These are phyloP conservation scores for Pectinophora gossypiella DNA, from an alignment of 1,140 invertebrate genomes.

Conservation along the genomic window DNA sequence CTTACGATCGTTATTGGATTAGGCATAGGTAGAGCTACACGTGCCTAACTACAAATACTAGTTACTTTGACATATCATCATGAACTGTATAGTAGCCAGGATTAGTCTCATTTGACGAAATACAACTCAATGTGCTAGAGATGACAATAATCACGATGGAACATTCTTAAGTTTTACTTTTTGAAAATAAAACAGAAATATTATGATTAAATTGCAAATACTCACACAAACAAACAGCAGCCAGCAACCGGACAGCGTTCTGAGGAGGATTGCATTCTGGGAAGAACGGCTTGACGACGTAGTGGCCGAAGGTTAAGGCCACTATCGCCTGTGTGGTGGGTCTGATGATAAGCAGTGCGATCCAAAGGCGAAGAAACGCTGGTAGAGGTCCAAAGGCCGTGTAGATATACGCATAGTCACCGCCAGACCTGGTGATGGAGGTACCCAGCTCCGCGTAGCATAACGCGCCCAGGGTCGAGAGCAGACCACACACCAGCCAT, in stretches of 20 bases:
- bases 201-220: slow-evolving; percentile 22
- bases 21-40: too few relatives aligned
- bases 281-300: slow-evolving; percentile 90
- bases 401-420: slow-evolving; percentile 92
- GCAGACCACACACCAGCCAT: slow-evolving; percentile 84
- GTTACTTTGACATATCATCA: too few relatives aligned
- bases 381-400: slow-evolving; percentile 92
- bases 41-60: too few relatives aligned
- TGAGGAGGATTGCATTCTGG: slow-evolving; percentile 81
- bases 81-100: too few relatives aligned
- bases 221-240: slow-evolving; percentile 87
- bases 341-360: slow-evolving; percentile 89
- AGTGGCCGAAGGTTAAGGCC: slow-evolving; percentile 87
- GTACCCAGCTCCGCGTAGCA: slow-evolving; percentile 93
- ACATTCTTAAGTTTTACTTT: too few relatives aligned
- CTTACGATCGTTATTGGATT: too few relatives aligned
- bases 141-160: too few relatives aligned
- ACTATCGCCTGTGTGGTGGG: slow-evolving; percentile 90
- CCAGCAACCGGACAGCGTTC: slow-evolving; percentile 80
- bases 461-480: slow-evolving; percentile 85
- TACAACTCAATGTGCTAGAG: too few relatives aligned
- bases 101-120: too few relatives aligned
- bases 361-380: slow-evolving; percentile 92
- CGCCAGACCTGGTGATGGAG: slow-evolving; percentile 87
- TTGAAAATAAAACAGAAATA: too few relatives aligned